phyloP scores from a whole-genome alignment of 2,113 vertebrate genomes.

The Tetrao urogallus region DNA sequence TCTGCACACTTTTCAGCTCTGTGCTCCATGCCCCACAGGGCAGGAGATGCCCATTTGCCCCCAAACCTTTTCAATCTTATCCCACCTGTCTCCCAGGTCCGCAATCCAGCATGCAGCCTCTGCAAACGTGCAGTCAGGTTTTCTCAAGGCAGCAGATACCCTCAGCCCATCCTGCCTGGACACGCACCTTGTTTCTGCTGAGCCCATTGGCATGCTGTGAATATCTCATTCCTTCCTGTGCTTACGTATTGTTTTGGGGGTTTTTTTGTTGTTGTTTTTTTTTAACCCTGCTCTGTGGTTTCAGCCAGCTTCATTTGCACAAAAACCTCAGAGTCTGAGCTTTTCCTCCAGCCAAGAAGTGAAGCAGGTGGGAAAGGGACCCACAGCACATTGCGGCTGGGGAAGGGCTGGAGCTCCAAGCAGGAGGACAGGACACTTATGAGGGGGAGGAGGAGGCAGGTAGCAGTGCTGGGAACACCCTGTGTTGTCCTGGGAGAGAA shows the following conservation, averaged over 20 bases:
- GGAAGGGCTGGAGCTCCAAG: neutral
- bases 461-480: neutral
- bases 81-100: neutral
- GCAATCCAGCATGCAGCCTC: neutral
- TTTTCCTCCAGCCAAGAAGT: neutral
- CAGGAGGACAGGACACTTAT: neutral
- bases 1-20: neutral
- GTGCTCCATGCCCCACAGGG: neutral
- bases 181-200: neutral
- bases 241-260: neutral
- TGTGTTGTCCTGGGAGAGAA: conserved; percentile 8
- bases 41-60: conserved; percentile 51
- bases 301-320: neutral
- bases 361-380: neutral
- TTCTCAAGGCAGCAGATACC: neutral
- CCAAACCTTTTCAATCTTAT: conserved; percentile 27
- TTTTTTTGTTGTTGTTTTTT: neutral
- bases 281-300: neutral
- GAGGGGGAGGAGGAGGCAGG: neutral
- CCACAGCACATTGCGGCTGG: neutral
- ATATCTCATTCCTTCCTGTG: neutral
- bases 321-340: neutral
- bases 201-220: neutral
- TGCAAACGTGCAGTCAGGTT: neutral
- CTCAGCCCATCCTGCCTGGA: conserved; percentile 5